Percentiles rank a stretch among this genome's conserved stretches.
phyloP scores from a whole-genome alignment of 2,888 invertebrate genomes.

The Teleogryllus oceanicus region DNA sequence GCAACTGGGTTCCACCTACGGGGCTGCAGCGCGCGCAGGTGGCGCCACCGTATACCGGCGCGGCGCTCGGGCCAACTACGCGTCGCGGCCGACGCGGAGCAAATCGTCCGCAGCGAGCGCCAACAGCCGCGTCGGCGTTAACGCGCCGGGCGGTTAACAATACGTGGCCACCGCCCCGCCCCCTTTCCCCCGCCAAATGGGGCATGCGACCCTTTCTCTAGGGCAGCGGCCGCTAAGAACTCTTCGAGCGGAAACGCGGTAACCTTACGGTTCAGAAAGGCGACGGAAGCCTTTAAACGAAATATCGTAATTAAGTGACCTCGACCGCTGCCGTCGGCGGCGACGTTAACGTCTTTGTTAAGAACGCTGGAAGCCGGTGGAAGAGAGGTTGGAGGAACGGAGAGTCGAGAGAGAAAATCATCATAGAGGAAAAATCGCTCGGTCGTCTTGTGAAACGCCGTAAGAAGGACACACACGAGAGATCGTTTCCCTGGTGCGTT shows the following conservation, averaged over 20 bases:
- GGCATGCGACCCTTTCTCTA: background rate
- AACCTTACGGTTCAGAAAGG: background rate
- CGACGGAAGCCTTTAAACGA: background rate
- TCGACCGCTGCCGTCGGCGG: background rate
- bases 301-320: background rate
- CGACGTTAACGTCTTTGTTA: background rate
- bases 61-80: background rate
- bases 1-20: background rate
- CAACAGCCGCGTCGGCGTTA: background rate
- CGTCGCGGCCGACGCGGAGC: background rate
- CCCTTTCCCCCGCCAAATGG: background rate
- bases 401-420: no score
- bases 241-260: background rate
- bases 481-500: background rate
- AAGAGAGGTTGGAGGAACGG: background rate
- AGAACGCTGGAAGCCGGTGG: background rate
- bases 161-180: background rate
- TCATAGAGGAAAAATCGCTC: background rate
- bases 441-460: background rate
- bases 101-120: background rate
- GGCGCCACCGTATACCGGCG: background rate
- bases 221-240: background rate
- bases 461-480: background rate
- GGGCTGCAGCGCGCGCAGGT: background rate
- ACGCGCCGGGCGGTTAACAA: conserved; percentile 2